These are phyloP conservation scores for Pungitius pungitius DNA, from an alignment of 2,113 vertebrate species.

Conservation along the genomic window DNA sequence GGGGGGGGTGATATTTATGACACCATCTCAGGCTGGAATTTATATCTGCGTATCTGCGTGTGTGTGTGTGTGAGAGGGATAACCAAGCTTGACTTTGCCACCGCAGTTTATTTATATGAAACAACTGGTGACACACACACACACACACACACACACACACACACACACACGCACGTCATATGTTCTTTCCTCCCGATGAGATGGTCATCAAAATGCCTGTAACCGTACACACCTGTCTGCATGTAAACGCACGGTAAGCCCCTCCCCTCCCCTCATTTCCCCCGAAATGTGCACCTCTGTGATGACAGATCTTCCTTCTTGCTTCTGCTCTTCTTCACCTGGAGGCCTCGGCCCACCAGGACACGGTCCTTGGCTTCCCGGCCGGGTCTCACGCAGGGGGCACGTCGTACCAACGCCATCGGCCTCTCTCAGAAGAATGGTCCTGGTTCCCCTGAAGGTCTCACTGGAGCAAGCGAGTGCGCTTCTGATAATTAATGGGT, in stretches of 20 bases:
- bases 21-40: conserved; percentile 53
- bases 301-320: background rate
- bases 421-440: too few species aligned
- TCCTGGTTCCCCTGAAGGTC: too few species aligned
- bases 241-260: conserved; percentile 38
- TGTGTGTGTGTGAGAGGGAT: conserved; percentile 14
- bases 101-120: conserved; percentile 59
- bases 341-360: background rate
- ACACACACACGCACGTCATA: conserved; percentile 22
- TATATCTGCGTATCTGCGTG: conserved; percentile 5
- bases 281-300: background rate
- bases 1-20: conserved; percentile 62
- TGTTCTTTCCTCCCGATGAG: conserved; percentile 60
- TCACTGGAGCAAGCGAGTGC: too few species aligned
- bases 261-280: too few species aligned
- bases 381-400: too few species aligned
- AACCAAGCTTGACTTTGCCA: conserved; percentile 40
- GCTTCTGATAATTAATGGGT: too few species aligned
- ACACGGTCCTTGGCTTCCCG: too few species aligned
- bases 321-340: background rate
- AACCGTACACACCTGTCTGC: conserved; percentile 53
- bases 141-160: conserved; percentile 9
- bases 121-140: conserved; percentile 29
- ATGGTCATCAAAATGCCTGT: conserved; percentile 67
- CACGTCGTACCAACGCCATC: too few species aligned